phyloP scores from a whole-genome alignment of 2,888 invertebrate species.

The Cataglyphis albicans region DNA sequence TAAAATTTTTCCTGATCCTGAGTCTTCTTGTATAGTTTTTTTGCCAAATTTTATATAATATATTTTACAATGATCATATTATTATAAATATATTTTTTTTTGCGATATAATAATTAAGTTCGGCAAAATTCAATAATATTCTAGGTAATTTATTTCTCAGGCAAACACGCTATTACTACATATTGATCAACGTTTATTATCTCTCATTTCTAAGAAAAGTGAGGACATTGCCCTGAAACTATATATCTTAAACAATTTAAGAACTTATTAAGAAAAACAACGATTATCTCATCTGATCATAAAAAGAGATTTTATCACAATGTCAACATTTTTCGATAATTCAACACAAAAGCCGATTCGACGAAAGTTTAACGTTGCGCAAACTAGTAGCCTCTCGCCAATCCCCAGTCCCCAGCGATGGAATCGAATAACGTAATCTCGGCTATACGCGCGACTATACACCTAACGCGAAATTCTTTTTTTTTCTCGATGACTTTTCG shows the following conservation, averaged over 20 bases:
- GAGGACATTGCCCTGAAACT: background rate
- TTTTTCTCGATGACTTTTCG: conserved; percentile 27
- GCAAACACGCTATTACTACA: background rate
- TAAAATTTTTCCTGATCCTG: background rate
- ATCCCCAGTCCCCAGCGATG: background rate
- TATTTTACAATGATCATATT: conserved; percentile 14
- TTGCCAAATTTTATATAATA: background rate
- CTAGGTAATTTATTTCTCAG: background rate
- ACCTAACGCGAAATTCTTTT: conserved; percentile 22
- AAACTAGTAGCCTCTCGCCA: background rate
- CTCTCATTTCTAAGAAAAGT: background rate
- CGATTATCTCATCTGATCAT: background rate
- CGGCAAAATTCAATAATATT: background rate
- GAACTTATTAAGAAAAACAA: background rate
- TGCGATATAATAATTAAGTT: background rate
- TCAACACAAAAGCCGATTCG: conserved; percentile 13
- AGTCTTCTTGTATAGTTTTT: background rate
- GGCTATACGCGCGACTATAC: conserved; percentile 3
- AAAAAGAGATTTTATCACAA: conserved; percentile 16
- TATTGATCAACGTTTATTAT: background rate
- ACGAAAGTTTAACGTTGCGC: conserved; percentile 28
- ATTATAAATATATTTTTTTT: background rate
- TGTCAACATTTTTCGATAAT: conserved; percentile 8
- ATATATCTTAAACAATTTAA: background rate
- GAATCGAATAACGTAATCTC: conserved; percentile 16